Conservation (phyloP, 2,888 invertebrate species). For the Caenorhabditis plicata region DNA sequence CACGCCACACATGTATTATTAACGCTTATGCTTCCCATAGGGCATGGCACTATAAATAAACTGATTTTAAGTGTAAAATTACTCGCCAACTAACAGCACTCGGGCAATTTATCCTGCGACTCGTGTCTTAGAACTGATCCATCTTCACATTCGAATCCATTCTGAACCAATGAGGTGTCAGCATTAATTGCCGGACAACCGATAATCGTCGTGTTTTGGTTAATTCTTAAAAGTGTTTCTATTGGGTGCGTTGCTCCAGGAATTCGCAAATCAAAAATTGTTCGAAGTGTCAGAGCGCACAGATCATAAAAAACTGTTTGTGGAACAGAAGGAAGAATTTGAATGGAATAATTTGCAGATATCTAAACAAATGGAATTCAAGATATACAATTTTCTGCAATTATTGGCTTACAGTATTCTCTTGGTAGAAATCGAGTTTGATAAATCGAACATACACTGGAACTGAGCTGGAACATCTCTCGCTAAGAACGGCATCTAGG, state of each 20-base stretch:
- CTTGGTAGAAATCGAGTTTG: conserved; percentile 72
- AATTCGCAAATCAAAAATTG: conserved; percentile 90
- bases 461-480: conserved; percentile 89
- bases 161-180: conserved; percentile 5
- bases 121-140: conserved; percentile 93
- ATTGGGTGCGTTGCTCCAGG: conserved; percentile 73
- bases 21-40: conserved; percentile 89
- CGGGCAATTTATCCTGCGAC: conserved; percentile 79
- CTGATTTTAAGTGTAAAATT: neutral
- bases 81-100: conserved; percentile 76
- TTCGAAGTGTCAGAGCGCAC: conserved; percentile 86
- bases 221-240: conserved; percentile 46
- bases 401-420: neutral
- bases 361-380: conserved; percentile 24
- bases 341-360: conserved; percentile 78
- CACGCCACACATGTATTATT: conserved; percentile 86
- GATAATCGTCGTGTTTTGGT: conserved; percentile 49
- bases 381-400: neutral
- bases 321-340: conserved; percentile 82
- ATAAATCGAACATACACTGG: conserved; percentile 90
- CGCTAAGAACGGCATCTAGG: conserved; percentile 82
- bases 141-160: conserved; percentile 86
- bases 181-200: conserved; percentile 43
- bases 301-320: conserved; percentile 90
- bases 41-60: conserved; percentile 81